A percentile compares a stretch with the other conserved stretches of the same genome.
Evolutionary conservation across 2,113 vertebrate genomes (phyloP).

Genomic region (Pomatostomus ruficeps): DNA sequence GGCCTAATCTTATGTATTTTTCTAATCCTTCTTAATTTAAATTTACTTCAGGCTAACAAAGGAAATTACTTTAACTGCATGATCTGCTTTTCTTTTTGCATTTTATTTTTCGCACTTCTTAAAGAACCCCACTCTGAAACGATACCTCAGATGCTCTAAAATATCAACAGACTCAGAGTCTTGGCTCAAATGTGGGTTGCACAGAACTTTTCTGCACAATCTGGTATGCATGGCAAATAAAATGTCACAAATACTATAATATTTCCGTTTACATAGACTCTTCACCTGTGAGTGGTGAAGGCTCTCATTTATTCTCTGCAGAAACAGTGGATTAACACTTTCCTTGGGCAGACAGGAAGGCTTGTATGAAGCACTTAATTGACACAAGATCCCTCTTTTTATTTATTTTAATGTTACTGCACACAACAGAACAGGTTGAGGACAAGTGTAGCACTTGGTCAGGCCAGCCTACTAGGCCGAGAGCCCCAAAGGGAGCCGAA

Average conservation of each 20-base stretch:
- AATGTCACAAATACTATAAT: neutral
- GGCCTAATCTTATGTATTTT: neutral
- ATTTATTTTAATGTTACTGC: neutral
- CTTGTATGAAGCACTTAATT: neutral
- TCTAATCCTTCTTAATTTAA: constrained; percentile 16
- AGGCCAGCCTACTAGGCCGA: no score
- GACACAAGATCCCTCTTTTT: neutral
- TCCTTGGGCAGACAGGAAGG: neutral
- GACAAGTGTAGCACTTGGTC: no score
- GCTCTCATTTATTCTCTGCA: neutral
- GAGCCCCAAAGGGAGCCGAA: no score
- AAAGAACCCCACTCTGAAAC: neutral
- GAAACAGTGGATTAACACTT: neutral
- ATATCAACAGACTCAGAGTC: neutral
- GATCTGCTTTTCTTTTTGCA: neutral
- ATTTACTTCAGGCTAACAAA: neutral
- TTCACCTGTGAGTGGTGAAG: neutral
- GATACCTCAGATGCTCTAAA: neutral
- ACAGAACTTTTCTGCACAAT: neutral
- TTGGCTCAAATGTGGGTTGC: neutral
- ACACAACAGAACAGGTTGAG: neutral
- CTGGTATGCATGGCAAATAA: neutral
- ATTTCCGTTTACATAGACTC: neutral
- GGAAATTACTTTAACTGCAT: neutral
- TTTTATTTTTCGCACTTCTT: neutral